Percentiles rank a stretch among this genome's conserved stretches.
Evolutionary conservation across 1,140 invertebrate genomes (phyloP).

Genomic region (Trichoplusia ni): DNA sequence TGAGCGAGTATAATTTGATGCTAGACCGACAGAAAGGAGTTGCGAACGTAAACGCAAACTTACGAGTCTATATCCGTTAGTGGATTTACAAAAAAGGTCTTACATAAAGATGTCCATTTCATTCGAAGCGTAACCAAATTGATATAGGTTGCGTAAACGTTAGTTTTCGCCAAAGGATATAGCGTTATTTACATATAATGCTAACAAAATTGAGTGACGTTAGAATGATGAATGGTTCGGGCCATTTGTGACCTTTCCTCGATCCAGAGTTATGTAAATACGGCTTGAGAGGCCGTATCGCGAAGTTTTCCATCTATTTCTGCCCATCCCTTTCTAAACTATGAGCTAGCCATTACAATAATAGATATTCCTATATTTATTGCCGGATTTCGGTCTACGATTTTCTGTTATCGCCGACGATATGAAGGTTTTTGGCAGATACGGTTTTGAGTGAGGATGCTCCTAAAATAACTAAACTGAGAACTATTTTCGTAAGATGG

Average conservation of each 20-base stretch:
- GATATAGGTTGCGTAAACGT: slow-evolving; percentile 30
- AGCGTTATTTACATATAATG: slow-evolving; percentile 42
- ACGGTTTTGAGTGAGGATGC: neutral
- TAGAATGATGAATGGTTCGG: slow-evolving; percentile 43
- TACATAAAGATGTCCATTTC: slow-evolving; percentile 32
- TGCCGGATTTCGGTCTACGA: neutral
- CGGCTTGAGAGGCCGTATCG: slow-evolving; percentile 6
- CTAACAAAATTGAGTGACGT: slow-evolving; percentile 46
- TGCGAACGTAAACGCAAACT: slow-evolving; percentile 24
- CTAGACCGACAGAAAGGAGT: neutral
- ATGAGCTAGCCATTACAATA: slow-evolving; percentile 21
- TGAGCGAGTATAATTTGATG: slow-evolving; percentile 21
- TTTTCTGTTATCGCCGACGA: neutral
- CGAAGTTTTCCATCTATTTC: slow-evolving; percentile 29
- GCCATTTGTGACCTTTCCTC: slow-evolving; percentile 42
- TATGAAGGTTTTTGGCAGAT: slow-evolving; percentile 8
- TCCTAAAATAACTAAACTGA: too few species aligned
- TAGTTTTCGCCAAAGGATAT: slow-evolving; percentile 24
- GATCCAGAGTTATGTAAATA: slow-evolving; percentile 40
- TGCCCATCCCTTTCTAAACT: slow-evolving; percentile 3
- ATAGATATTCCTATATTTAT: slow-evolving; percentile 25
- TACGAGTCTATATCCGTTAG: slow-evolving; percentile 25
- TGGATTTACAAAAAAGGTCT: slow-evolving; percentile 20
- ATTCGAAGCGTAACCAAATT: slow-evolving; percentile 30
- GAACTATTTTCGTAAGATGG: too few species aligned